Conservation (phyloP, 92 coral and sea anemone genomes). For the Hydrozoanthus gracilis region DNA sequence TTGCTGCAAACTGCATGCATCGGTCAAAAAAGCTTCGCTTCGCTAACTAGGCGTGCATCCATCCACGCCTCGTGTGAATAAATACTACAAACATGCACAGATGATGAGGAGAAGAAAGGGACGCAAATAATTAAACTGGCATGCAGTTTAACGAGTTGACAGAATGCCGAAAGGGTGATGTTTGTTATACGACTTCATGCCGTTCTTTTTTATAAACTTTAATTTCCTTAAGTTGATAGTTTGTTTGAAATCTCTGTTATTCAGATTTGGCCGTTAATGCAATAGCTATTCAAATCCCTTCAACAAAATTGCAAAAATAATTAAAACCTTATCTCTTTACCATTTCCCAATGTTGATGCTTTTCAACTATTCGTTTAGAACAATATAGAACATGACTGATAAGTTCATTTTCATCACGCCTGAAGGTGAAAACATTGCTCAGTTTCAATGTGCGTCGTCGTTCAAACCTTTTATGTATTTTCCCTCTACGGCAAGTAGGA, state of each 20-base stretch:
- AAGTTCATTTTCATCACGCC: no score
- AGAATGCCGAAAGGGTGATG: slow-evolving; percentile 24
- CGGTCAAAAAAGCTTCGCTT: neutral
- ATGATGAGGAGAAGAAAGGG: neutral
- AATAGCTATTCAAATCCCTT: slow-evolving; percentile 5
- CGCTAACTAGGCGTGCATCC: no score
- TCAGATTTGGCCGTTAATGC: slow-evolving; percentile 19
- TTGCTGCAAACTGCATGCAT: no score
- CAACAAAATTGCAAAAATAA: neutral
- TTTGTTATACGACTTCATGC: slow-evolving; percentile 8
- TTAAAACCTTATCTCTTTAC: neutral
- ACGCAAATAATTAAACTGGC: neutral
- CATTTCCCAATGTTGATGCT: neutral
- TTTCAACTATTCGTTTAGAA: neutral
- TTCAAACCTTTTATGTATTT: neutral
- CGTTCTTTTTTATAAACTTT: slow-evolving; percentile 14
- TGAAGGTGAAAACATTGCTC: neutral
- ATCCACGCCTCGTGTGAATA: neutral
- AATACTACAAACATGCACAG: neutral
- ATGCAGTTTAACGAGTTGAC: slow-evolving; percentile 8
- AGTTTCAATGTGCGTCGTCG: no score
- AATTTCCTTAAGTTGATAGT: slow-evolving; percentile 39
- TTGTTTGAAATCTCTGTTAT: slow-evolving; percentile 32
- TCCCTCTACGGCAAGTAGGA: neutral
- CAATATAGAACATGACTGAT: neutral